Conservation (phyloP, 1,140 invertebrate species). For the Drosophila jambulina region DNA sequence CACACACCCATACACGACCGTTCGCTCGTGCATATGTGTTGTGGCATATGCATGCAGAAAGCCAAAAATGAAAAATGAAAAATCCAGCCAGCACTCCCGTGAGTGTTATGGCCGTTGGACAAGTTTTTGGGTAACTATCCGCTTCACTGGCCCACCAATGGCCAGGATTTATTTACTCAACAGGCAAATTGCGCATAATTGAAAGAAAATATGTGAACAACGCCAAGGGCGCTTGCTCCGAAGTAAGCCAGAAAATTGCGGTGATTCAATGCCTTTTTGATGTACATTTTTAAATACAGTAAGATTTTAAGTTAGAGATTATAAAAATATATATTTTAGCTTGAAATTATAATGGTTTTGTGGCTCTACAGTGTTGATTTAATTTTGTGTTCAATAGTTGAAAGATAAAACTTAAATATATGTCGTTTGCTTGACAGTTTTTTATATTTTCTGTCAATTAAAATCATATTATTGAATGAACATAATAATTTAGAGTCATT, state of each 20-base stretch:
- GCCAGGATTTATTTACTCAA: slow-evolving; percentile 71
- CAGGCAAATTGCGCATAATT: slow-evolving; percentile 77
- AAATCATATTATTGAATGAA: neutral
- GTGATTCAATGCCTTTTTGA: neutral
- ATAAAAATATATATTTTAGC: neutral
- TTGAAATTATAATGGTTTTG: neutral
- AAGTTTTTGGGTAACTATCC: slow-evolving; percentile 44
- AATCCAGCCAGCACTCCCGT: slow-evolving; percentile 15
- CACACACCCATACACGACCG: neutral
- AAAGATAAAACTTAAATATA: neutral
- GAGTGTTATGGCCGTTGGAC: slow-evolving; percentile 15
- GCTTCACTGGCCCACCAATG: slow-evolving; percentile 45
- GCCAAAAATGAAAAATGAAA: slow-evolving; percentile 16
- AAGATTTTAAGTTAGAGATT: neutral
- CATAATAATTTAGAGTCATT: neutral
- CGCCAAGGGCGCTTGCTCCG: neutral
- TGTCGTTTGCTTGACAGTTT: neutral
- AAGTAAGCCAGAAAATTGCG: neutral
- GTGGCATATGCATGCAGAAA: slow-evolving; percentile 45
- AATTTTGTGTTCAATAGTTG: neutral
- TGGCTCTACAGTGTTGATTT: neutral
- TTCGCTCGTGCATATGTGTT: slow-evolving; percentile 2
- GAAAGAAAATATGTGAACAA: slow-evolving; percentile 64
- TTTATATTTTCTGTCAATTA: neutral
- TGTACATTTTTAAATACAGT: neutral